A percentile compares a stretch with the other conserved stretches of the same genome.
These are phyloP conservation scores for Cuculus canorus DNA, from an alignment of 2,797 vertebrate species.

Conservation along the genomic window DNA sequence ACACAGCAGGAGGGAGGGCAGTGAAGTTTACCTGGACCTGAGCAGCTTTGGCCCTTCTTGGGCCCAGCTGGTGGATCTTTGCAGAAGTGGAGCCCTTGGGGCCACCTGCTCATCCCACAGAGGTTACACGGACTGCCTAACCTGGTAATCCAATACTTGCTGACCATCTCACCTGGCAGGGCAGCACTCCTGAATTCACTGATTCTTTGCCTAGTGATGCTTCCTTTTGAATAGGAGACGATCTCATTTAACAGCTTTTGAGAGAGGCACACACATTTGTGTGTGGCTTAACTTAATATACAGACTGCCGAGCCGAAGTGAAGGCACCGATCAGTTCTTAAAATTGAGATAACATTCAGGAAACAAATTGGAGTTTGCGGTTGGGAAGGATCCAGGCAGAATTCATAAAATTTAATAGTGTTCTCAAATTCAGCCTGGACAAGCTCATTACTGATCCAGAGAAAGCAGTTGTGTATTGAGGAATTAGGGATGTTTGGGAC, in stretches of 20 bases:
- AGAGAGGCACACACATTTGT: neutral
- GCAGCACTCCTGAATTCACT: neutral
- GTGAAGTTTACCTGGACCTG: neutral
- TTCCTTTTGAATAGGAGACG: neutral
- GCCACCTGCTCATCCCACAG: neutral
- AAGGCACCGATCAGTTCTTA: constrained; percentile 26
- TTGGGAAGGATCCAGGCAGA: constrained; percentile 25
- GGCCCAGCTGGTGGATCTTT: neutral
- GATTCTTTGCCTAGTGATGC: neutral
- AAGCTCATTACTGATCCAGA: neutral
- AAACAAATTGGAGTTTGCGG: constrained; percentile 26
- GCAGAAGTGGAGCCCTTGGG: neutral
- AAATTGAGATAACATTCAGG: constrained; percentile 50
- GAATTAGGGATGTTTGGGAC: neutral
- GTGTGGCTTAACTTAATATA: constrained; percentile 11
- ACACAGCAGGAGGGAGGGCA: neutral
- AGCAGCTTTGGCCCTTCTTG: neutral
- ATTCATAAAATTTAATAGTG: constrained; percentile 1
- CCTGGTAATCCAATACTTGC: neutral
- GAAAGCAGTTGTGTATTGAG: neutral
- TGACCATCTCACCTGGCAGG: neutral
- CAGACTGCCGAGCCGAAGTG: constrained; percentile 14
- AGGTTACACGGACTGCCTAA: neutral
- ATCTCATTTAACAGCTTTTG: constrained; percentile 25
- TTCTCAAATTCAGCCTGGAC: constrained; percentile 5